Conservation (phyloP, 2,888 invertebrate genomes). For the Andrena camellia region DNA sequence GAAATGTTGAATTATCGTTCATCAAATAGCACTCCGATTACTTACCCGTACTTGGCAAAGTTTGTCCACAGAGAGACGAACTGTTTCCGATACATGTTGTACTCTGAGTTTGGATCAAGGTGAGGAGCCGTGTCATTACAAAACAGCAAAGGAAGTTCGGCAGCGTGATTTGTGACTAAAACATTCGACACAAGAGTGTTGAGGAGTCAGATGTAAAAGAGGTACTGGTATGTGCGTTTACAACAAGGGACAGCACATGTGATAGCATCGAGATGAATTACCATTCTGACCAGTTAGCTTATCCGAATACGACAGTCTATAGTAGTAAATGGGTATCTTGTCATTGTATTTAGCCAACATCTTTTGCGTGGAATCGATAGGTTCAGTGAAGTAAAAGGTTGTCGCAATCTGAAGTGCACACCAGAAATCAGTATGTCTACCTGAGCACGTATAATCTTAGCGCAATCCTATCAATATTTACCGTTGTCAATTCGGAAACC, state of each 20-base stretch:
- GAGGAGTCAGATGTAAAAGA: background rate
- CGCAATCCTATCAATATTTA: background rate
- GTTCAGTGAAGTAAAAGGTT: slow-evolving; percentile 59
- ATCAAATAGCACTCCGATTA: no score
- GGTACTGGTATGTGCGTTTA: background rate
- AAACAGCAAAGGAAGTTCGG: slow-evolving; percentile 88
- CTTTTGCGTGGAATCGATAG: slow-evolving; percentile 70
- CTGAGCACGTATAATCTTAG: background rate
- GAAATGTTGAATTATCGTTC: no score
- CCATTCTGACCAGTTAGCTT: slow-evolving; percentile 85
- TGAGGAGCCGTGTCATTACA: slow-evolving; percentile 78
- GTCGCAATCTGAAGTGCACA: slow-evolving; percentile 43
- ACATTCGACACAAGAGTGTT: slow-evolving; percentile 61
- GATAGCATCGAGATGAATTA: no score
- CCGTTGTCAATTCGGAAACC: no score
- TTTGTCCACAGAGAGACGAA: slow-evolving; percentile 88
- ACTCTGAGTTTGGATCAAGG: slow-evolving; percentile 68
- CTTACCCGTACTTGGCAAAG: slow-evolving; percentile 85
- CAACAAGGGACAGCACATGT: slow-evolving; percentile 81
- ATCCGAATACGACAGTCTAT: slow-evolving; percentile 76
- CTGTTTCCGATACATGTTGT: slow-evolving; percentile 82
- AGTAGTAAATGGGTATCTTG: slow-evolving; percentile 67
- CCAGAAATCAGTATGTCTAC: no score
- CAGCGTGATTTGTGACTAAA: slow-evolving; percentile 73
- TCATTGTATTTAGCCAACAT: slow-evolving; percentile 45